Conservation (phyloP, 2,888 invertebrate genomes). For the Spisula subtruncata region DNA sequence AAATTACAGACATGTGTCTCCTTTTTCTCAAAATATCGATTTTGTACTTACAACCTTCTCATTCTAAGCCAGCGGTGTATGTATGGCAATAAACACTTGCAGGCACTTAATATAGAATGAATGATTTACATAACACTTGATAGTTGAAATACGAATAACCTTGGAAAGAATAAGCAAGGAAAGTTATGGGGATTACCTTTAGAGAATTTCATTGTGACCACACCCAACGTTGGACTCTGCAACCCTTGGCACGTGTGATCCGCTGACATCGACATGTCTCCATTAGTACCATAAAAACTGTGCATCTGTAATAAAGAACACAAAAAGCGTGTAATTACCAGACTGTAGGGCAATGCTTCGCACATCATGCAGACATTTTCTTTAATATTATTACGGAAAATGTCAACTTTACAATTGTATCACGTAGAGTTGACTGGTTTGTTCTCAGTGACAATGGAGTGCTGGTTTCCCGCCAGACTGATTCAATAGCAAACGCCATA, state of each 20-base stretch:
- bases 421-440: neutral
- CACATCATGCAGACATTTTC: neutral
- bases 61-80: too few species aligned
- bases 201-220: slow-evolving; percentile 94
- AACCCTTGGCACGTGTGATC: slow-evolving; percentile 88
- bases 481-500: neutral
- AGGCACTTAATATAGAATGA: too few species aligned
- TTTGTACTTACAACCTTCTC: too few species aligned
- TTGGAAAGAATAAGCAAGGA: too few species aligned
- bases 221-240: slow-evolving; percentile 95
- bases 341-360: neutral
- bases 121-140: too few species aligned
- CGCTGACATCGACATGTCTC: slow-evolving; percentile 87
- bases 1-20: too few species aligned
- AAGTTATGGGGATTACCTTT: slow-evolving; percentile 90
- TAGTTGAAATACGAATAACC: too few species aligned
- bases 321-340: neutral
- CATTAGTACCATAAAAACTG: slow-evolving; percentile 84
- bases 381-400: neutral
- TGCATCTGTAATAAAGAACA: slow-evolving; percentile 78
- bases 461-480: neutral
- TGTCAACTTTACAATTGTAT: neutral
- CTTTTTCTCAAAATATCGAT: too few species aligned
- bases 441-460: neutral
- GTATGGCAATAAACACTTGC: too few species aligned